Conservation (phyloP, 2,888 invertebrate species). For the Andrena dorsata region DNA sequence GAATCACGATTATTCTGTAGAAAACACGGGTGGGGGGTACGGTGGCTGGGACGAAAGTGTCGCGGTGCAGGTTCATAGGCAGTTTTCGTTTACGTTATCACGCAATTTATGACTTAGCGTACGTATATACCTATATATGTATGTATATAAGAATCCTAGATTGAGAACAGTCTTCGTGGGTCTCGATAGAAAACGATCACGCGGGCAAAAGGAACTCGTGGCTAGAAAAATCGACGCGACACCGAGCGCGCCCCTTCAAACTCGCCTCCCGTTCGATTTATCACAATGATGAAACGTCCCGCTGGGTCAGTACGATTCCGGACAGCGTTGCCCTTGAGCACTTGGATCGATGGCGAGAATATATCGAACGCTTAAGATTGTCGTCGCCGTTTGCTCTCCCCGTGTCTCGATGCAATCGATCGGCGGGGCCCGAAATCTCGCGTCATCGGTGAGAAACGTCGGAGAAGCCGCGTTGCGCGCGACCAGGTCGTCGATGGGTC, state of each 20-base stretch:
- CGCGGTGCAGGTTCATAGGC: constrained; percentile 37
- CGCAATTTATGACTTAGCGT: constrained; percentile 24
- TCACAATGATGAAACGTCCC: constrained; percentile 32
- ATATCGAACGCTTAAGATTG: constrained; percentile 54
- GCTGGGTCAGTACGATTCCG: constrained; percentile 11
- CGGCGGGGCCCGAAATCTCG: neutral
- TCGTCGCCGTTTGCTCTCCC: constrained; percentile 44
- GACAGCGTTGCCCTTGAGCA: constrained; percentile 10
- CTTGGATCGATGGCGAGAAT: constrained; percentile 21
- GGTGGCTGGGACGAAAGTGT: neutral
- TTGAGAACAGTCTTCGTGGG: constrained; percentile 39
- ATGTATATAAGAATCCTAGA: constrained; percentile 40
- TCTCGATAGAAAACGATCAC: constrained; percentile 40
- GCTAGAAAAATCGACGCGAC: constrained; percentile 17
- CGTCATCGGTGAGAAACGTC: neutral
- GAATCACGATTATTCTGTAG: constrained; percentile 19
- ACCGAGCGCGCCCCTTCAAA: neutral
- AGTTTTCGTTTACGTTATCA: constrained; percentile 53
- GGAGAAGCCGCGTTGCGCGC: neutral
- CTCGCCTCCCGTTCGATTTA: neutral
- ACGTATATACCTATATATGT: constrained; percentile 9
- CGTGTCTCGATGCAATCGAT: constrained; percentile 14
- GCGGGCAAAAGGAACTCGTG: constrained; percentile 43
- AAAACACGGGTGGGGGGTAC: constrained; percentile 29
- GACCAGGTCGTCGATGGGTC: neutral